Conservation (phyloP, 2,888 invertebrate species). For the Polyommatus icarus region DNA sequence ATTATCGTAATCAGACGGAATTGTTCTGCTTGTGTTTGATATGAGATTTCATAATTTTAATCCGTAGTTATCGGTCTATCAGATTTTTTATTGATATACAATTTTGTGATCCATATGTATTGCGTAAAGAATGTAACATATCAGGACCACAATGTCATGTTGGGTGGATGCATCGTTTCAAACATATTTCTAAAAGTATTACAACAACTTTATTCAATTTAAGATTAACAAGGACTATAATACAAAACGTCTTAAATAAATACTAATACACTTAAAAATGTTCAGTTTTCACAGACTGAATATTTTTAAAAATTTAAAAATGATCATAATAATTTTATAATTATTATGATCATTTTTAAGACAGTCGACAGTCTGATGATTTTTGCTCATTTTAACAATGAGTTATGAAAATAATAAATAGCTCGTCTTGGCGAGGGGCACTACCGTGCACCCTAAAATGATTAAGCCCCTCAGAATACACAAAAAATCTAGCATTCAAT, state of each 20-base stretch:
- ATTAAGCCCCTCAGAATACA: not conserved
- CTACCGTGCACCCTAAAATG: too few species aligned
- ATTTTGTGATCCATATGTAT: not conserved
- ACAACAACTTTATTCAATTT: conserved; percentile 24
- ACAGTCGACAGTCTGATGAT: too few species aligned
- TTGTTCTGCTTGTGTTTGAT: too few species aligned
- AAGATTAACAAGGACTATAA: not conserved
- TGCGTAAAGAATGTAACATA: not conserved
- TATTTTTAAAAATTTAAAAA: too few species aligned
- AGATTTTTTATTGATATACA: not conserved
- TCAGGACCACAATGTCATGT: not conserved
- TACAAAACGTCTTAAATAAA: conserved; percentile 19
- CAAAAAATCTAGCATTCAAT: not conserved
- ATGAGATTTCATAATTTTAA: not conserved
- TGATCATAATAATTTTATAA: too few species aligned
- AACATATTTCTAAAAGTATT: not conserved
- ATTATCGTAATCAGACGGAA: too few species aligned
- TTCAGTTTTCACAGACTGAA: too few species aligned
- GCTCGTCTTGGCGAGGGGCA: too few species aligned
- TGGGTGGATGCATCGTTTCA: not conserved
- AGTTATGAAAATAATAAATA: too few species aligned
- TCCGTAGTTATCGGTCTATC: not conserved
- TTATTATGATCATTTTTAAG: not conserved
- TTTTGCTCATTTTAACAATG: too few species aligned
- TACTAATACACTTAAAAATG: not conserved